Conservation (phyloP, 1,140 invertebrate genomes). For the Myzus persicae region DNA sequence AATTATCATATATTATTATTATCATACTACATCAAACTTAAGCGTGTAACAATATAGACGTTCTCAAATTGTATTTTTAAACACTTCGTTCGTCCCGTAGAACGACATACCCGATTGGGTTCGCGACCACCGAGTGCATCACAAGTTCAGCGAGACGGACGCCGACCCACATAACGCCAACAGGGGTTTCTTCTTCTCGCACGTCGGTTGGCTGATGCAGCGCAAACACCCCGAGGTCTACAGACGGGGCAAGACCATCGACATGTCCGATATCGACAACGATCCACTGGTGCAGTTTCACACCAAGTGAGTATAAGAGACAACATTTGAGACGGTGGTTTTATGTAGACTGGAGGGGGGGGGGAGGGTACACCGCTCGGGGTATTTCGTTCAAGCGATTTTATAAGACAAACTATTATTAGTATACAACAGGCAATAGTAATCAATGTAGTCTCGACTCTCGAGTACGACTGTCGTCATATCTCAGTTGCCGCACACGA, state of each 20-base stretch:
- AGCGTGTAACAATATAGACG: no score
- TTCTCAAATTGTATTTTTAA: neutral
- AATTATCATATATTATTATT: no score
- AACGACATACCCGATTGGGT: constrained; percentile 76
- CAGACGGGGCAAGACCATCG: constrained; percentile 74
- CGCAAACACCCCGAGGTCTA: constrained; percentile 85
- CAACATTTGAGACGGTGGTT: neutral
- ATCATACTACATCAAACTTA: no score
- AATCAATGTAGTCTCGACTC: no score
- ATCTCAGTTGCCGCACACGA: no score
- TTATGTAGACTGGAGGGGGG: no score
- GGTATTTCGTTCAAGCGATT: no score
- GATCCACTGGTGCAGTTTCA: constrained; percentile 81
- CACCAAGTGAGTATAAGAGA: constrained; percentile 68
- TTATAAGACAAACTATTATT: no score
- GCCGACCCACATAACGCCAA: constrained; percentile 89
- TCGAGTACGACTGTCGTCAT: no score
- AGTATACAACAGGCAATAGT: no score
- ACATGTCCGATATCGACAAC: constrained; percentile 78
- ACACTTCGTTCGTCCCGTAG: constrained; percentile 62
- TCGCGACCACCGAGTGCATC: constrained; percentile 86
- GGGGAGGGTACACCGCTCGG: no score
- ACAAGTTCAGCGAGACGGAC: constrained; percentile 88
- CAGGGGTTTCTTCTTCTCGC: constrained; percentile 91
- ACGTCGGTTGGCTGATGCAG: constrained; percentile 89